A percentile compares a stretch with the other conserved stretches of the same genome.
Evolutionary conservation across 53 echinoderm and acorn worm species (phyloP).

Genomic region (Holothuria scabra): DNA sequence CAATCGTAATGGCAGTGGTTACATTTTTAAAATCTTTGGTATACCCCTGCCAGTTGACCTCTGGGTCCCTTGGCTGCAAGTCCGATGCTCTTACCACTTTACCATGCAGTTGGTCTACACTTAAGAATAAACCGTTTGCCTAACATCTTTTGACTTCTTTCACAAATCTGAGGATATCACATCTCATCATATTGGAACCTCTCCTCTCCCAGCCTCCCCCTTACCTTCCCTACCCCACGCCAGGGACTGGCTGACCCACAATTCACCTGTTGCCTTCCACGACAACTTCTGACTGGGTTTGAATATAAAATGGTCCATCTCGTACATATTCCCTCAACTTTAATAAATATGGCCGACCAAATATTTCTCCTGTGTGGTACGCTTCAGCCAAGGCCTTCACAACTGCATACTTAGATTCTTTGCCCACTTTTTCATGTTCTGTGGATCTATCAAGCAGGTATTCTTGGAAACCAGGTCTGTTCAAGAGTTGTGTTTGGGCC

Average conservation of each 20-base stretch:
- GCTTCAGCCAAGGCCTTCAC: slow-evolving; percentile 72
- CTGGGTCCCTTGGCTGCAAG: too few relatives aligned
- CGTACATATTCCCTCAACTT: slow-evolving; percentile 72
- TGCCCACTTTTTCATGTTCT: slow-evolving; percentile 72
- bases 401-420: slow-evolving; percentile 73
- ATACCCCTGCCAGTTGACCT: too few relatives aligned
- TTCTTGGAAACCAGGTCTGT: slow-evolving; percentile 69
- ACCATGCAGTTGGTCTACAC: too few relatives aligned
- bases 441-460: slow-evolving; percentile 80
- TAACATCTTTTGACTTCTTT: too few relatives aligned
- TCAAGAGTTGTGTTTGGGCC: slow-evolving; percentile 60
- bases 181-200: too few relatives aligned
- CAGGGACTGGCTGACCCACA: background rate
- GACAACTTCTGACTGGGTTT: slow-evolving; percentile 77
- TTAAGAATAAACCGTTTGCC: too few relatives aligned
- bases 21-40: too few relatives aligned
- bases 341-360: slow-evolving; percentile 74
- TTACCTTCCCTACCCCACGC: too few relatives aligned
- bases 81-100: too few relatives aligned
- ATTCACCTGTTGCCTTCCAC: slow-evolving; percentile 57
- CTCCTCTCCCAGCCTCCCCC: too few relatives aligned
- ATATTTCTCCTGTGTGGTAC: slow-evolving; percentile 49
- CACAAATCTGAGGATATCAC: too few relatives aligned
- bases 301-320: slow-evolving; percentile 80
- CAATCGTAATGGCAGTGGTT: too few relatives aligned